These are phyloP conservation scores for Oreohelix idahoensis DNA, from an alignment of 1,140 invertebrate genomes.

Conservation along the genomic window DNA sequence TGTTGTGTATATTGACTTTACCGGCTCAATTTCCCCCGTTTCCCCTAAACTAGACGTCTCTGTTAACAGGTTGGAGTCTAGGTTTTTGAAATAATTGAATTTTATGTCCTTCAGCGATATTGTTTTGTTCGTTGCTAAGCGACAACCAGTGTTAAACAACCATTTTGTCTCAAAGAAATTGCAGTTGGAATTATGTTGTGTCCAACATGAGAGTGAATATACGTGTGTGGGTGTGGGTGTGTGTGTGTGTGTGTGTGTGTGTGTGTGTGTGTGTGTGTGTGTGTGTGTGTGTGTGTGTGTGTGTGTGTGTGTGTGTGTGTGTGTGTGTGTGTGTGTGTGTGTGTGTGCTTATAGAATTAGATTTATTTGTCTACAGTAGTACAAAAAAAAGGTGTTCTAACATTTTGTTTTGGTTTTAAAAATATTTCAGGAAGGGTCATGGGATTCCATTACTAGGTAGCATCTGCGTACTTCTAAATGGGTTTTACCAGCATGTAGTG, in stretches of 20 bases:
- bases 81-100: neutral
- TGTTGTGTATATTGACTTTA: conserved; percentile 9
- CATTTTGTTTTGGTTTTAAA: too few relatives aligned
- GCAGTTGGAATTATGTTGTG: neutral
- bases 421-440: too few relatives aligned
- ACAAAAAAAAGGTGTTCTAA: too few relatives aligned
- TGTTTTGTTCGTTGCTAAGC: neutral
- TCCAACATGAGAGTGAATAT: neutral
- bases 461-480: too few relatives aligned
- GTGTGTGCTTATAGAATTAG: too few relatives aligned
- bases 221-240: neutral
- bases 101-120: neutral
- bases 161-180: neutral
- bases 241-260: neutral
- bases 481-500: too few relatives aligned
- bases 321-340: too few relatives aligned
- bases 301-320: neutral
- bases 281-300: neutral
- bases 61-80: neutral
- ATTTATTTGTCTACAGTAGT: too few relatives aligned
- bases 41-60: neutral
- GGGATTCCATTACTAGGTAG: too few relatives aligned
- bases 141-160: neutral
- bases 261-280: neutral
- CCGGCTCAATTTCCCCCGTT: conserved; percentile 1